Conservation (phyloP, 2,888 invertebrate genomes). For the Drosophila macrospina region DNA sequence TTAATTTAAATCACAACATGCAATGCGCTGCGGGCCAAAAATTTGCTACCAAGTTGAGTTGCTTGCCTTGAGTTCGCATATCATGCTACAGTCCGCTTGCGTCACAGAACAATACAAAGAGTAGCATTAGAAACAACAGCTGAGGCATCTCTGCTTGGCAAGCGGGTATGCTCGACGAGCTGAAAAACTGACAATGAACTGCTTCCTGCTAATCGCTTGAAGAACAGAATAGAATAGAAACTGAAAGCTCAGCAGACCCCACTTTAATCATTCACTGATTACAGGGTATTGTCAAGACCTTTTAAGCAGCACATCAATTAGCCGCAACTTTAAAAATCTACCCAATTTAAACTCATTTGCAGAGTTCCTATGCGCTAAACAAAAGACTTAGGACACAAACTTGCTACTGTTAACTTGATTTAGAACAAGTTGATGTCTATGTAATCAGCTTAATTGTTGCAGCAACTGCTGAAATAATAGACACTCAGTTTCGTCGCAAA, state of each 20-base stretch:
- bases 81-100: conserved; percentile 55
- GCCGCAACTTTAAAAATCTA: conserved; percentile 28
- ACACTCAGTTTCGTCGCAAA: too few relatives aligned
- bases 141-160: conserved; percentile 10
- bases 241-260: too few relatives aligned
- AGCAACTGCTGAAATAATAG: too few relatives aligned
- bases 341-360: background rate
- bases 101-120: conserved; percentile 43
- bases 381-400: conserved; percentile 54
- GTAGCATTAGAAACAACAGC: conserved; percentile 29
- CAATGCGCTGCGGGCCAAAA: conserved; percentile 35
- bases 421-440: too few relatives aligned
- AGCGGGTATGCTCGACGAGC: background rate
- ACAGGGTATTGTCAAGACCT: conserved; percentile 10
- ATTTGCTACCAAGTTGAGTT: conserved; percentile 30
- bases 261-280: too few relatives aligned
- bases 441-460: too few relatives aligned
- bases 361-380: conserved; percentile 18
- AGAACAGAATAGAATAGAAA: too few relatives aligned
- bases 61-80: conserved; percentile 62
- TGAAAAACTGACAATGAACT: background rate
- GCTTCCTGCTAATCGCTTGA: too few relatives aligned
- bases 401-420: conserved; percentile 44
- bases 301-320: conserved; percentile 19
- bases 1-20: conserved; percentile 50